Evolutionary conservation across 2,113 vertebrate species (phyloP).

Genomic region (Azemiops feae): DNA sequence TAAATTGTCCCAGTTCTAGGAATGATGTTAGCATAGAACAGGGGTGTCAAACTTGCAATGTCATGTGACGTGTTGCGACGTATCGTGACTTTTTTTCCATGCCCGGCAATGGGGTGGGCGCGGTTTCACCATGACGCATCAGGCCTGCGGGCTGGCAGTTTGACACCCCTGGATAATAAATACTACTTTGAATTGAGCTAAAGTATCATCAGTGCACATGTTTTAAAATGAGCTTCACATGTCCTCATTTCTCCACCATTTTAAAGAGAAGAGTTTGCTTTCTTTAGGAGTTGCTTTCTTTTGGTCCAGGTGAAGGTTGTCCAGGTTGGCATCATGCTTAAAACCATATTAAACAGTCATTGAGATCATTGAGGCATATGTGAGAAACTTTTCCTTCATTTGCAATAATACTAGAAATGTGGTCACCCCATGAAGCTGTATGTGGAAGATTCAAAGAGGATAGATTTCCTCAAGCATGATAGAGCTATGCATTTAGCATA

Average conservation of each 20-base stretch:
- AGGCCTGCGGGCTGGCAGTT: too few species aligned
- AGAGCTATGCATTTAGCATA: background rate
- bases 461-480: background rate
- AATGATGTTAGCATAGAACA: background rate
- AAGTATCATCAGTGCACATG: background rate
- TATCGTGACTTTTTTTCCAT: too few species aligned
- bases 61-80: too few species aligned
- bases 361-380: background rate
- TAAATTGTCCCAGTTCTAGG: background rate
- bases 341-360: background rate
- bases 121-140: too few species aligned
- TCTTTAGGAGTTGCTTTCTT: background rate
- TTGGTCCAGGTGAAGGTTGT: background rate
- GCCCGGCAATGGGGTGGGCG: too few species aligned
- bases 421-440: background rate
- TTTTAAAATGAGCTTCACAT: background rate
- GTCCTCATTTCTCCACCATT: background rate
- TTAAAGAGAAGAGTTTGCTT: background rate
- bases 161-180: background rate
- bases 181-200: background rate
- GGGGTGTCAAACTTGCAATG: too few species aligned
- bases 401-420: background rate
- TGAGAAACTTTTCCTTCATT: background rate
- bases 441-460: background rate
- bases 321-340: background rate